Evolutionary conservation across 2,888 invertebrate species (phyloP), one percentile per base, ranked within the genome.

Genomic region (Ariolimax columbianus): DNA sequence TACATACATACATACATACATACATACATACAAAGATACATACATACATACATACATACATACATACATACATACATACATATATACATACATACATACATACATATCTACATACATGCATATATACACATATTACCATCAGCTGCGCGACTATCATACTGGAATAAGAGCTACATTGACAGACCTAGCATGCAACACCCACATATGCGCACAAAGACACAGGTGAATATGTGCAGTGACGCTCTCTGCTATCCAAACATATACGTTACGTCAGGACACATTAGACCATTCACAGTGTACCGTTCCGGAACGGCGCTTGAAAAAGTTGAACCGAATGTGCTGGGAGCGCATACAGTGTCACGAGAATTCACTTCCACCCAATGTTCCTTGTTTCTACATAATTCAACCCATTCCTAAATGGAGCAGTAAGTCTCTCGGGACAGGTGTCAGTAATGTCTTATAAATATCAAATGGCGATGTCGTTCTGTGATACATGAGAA

Each of bases 371-470:
- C 33, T 23, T 75, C 51, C 33, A n/a, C 51, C 51, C 51, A 30
- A 19, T 14, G 30, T 33, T 30, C 66, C 33, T 23, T 43, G 66
- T 47, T 79, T n/a, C 36, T 79, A 68, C 79, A 79, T 79, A 63
- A 79, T 79, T 79, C 26, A 79, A 68, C 63, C 43, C 43, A 68
- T 79, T 68, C 68, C 30, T 59, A 40, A 79, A 79, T 66, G 79
- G 79, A 38, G 40, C 66, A 68, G 43, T 68, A 23, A 19, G 30
- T 47, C 66, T 19, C 79, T 19, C 2, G 79, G 47, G 79, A 38
- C 38, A 23, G 79, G 79, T 79, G 79, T 79, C 79, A 79, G 79
- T 79, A 79, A 79, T 43, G 63, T 68, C 79, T 79, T 79, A 79
- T 79, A 79, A 79, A 79, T 79, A 43, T 68, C 43, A 43, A 47